Base-by-base conservation (phyloP, 1,140 invertebrate genomes). In the Atta cephalotes region DNA sequence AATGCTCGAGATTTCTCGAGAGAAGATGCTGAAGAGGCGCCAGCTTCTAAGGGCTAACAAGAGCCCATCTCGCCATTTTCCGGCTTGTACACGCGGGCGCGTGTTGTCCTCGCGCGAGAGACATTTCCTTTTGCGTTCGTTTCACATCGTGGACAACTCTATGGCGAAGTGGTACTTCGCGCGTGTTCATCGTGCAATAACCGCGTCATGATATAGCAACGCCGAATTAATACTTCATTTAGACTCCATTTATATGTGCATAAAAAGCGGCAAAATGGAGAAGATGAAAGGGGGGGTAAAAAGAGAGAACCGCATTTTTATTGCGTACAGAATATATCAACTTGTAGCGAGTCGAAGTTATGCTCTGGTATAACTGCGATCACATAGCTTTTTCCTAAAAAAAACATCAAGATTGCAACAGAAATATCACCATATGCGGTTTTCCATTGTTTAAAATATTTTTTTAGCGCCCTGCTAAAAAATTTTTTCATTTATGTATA, bases 1-100 rank as follows among this genome's bases (percentile, higher is more conserved):
- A 85, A 85, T 76, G 28, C 68, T 74, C 53, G 84, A 12, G 77
- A 49, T 63, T 60, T 84, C 81, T 89, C 49, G 28, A 88, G 70
- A 87, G 49, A 79, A 80, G 39, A n/a, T 49, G 31, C 68, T 70
- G 39, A 71, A 85, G 70, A 72, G 78, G 79, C 51, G 77, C 3
- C 31, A 18, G 12, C 62, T 53, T 6, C 21, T n/a, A 35, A 71
- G n/a, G 45, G 63, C 63, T 85, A 62, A 87, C 70, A 87, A 87
- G 60, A 85, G 80, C 51, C 28, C 28, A 62, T 12, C 71, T 87
- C 80, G 63, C 49, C 65, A 63, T 77, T 87, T 88, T 86, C 49
- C 65, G 31, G 49, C 51, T 39, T 39, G 49, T 63, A 18, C n/a
- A 25, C 25, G 39, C 65, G 35, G 35, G 0, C 14, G 31, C 35